phyloP scores from a whole-genome alignment of 2,797 vertebrate species.

The Muscicapa comitata region DNA sequence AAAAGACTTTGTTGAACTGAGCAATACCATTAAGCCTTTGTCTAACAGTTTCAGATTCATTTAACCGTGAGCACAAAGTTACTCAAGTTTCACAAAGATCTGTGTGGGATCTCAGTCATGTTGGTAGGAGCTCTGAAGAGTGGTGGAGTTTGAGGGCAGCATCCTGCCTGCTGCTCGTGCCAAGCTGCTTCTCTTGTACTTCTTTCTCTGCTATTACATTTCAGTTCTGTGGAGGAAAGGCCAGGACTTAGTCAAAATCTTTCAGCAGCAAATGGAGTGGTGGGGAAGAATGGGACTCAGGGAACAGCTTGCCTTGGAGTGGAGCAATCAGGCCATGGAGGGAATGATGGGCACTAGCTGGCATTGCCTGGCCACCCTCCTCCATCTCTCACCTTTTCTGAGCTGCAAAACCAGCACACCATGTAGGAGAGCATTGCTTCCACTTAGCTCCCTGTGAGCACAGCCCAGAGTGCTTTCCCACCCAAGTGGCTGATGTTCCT shows the following conservation, averaged over 20 bases:
- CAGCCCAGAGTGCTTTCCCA: neutral
- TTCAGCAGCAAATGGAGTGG: neutral
- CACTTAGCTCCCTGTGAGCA: neutral
- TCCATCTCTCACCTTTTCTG: neutral
- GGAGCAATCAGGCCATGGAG: neutral
- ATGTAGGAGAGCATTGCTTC: neutral
- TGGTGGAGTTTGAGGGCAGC: neutral
- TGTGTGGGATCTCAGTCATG: neutral
- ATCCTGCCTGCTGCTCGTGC: neutral
- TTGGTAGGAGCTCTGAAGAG: neutral
- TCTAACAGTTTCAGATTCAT: neutral
- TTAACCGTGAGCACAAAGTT: neutral
- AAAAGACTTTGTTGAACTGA: neutral
- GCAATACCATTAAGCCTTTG: neutral
- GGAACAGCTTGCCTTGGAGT: neutral
- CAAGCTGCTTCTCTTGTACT: neutral
- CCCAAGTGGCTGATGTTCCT: neutral
- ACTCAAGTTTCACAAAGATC: constrained; percentile 1
- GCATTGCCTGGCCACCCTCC: neutral
- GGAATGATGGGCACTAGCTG: neutral
- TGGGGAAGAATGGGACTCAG: neutral
- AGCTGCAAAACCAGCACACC: neutral
- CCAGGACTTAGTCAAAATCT: neutral
- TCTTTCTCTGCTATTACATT: neutral
- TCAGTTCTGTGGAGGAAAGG: neutral